A percentile compares a stretch with the other conserved stretches of the same genome.
phyloP scores from a whole-genome alignment of 2,888 invertebrate genomes.

The Andrena trimmerana region DNA sequence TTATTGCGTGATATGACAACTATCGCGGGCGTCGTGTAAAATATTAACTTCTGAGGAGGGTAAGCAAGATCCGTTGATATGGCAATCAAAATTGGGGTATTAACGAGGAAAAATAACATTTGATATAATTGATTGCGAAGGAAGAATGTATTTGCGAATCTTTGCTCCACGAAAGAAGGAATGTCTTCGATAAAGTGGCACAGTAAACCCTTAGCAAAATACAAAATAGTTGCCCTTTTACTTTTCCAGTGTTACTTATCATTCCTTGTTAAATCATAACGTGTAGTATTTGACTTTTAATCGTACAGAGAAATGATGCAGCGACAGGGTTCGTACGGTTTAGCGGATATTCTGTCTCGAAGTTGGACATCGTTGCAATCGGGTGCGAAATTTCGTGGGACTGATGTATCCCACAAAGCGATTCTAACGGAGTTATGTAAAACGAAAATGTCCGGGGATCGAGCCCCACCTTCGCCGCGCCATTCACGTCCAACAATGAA shows the following conservation, averaged over 20 bases:
- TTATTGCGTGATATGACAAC: not conserved
- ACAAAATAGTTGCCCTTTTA: no score
- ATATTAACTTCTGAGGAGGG: not conserved
- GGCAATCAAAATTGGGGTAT: not conserved
- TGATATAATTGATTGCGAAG: not conserved
- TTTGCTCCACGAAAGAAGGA: no score
- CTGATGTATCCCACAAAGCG: slow-evolving; percentile 23
- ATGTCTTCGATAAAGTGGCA: no score
- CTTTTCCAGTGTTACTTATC: no score
- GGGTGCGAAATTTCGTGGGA: slow-evolving; percentile 55
- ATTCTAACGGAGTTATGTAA: slow-evolving; percentile 67
- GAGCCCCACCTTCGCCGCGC: slow-evolving; percentile 64
- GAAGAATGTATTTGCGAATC: not conserved
- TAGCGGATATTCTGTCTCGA: slow-evolving; percentile 39
- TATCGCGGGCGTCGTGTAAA: not conserved
- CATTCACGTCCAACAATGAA: slow-evolving; percentile 76
- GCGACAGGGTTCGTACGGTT: slow-evolving; percentile 1
- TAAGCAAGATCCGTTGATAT: not conserved
- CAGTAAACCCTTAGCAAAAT: no score
- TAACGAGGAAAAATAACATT: no score
- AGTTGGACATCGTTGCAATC: slow-evolving; percentile 32
- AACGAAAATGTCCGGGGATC: slow-evolving; percentile 65
- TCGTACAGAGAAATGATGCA: not conserved
- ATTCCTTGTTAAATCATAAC: no score
- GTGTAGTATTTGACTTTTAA: not conserved